Percentiles rank a stretch among this genome's conserved stretches.
Evolutionary conservation across 2,797 vertebrate genomes (phyloP).

Genomic region (Myotis findleyi): DNA sequence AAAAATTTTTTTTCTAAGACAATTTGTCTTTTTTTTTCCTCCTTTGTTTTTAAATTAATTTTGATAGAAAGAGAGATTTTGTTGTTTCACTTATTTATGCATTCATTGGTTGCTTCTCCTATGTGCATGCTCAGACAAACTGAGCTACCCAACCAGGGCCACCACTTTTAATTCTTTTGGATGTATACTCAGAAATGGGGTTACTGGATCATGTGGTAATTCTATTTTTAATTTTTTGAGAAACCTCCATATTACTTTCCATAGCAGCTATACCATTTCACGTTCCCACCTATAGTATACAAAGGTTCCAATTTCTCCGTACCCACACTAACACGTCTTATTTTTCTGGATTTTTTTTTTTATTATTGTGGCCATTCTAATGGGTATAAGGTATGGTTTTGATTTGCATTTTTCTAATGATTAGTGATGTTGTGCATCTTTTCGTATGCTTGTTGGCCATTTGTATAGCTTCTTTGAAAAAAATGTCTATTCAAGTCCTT

Average conservation of each 20-base stretch:
- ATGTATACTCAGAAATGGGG: background rate
- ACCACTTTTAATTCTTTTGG: background rate
- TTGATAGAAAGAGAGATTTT: background rate
- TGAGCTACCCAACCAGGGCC: background rate
- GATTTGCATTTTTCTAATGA: background rate
- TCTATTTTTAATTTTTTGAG: slow-evolving; percentile 5
- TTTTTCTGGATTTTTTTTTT: background rate
- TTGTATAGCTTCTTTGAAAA: background rate
- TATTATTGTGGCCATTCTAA: background rate
- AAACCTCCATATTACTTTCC: background rate
- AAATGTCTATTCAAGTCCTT: background rate
- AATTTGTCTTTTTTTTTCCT: too few species aligned
- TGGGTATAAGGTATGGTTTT: background rate
- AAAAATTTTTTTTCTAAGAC: too few species aligned
- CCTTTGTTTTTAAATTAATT: too few species aligned
- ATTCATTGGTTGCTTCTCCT: background rate
- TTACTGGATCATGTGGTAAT: background rate
- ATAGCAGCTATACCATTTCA: background rate
- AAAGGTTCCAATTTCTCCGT: background rate
- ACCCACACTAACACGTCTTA: background rate
- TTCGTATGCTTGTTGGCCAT: background rate
- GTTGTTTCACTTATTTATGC: background rate
- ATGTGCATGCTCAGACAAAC: background rate
- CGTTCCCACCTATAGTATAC: background rate
- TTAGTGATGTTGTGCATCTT: background rate